Evolutionary conservation across 2,113 vertebrate species (phyloP).

Genomic region (Heloderma charlesbogerti): DNA sequence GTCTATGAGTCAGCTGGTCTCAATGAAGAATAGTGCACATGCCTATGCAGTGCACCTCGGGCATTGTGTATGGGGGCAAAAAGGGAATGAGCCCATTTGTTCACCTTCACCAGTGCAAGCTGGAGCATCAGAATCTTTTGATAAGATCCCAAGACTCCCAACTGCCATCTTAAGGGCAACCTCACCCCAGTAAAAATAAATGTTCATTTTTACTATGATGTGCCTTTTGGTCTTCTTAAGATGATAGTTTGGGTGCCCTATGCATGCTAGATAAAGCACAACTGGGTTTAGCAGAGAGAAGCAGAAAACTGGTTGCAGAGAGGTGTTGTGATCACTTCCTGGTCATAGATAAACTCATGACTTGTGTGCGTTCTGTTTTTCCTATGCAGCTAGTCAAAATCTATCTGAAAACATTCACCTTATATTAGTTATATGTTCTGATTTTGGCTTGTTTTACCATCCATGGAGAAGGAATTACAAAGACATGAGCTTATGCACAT

Average conservation of each 20-base stretch:
- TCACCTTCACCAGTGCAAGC: too few relatives aligned
- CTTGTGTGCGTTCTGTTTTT: background rate
- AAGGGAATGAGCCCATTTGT: background rate
- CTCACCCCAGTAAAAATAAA: background rate
- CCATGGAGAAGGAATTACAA: background rate
- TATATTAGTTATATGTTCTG: background rate
- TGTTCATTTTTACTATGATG: background rate
- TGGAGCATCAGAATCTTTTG: too few relatives aligned
- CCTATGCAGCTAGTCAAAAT: background rate
- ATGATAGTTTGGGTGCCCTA: background rate
- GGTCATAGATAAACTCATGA: fast-evolving
- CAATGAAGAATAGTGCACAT: background rate
- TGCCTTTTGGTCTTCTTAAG: background rate
- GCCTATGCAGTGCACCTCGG: background rate
- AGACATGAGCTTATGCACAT: background rate
- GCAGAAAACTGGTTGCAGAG: background rate
- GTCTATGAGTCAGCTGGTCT: background rate
- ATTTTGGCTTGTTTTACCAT: background rate
- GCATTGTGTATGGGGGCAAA: background rate
- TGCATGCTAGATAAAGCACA: background rate
- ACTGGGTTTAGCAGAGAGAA: background rate
- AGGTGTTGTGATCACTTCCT: background rate
- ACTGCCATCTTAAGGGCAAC: background rate
- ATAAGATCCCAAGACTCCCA: background rate
- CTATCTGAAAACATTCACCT: background rate